Conservation (phyloP, 2,888 invertebrate genomes). For the Calameuta filiformis region DNA sequence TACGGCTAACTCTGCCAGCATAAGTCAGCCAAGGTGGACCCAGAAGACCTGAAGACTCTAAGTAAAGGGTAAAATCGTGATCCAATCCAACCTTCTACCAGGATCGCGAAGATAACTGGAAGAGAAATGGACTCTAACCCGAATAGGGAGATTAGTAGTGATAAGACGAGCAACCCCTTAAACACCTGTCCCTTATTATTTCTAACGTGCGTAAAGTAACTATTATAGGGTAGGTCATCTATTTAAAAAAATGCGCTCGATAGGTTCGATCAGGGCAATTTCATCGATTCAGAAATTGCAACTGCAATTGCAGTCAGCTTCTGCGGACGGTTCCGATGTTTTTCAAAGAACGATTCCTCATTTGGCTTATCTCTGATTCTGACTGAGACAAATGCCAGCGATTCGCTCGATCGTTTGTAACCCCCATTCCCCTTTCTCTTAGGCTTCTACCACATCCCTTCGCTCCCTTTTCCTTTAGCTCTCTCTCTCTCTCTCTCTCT, state of each 20-base stretch:
- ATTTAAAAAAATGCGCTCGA: background rate
- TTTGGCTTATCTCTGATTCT: slow-evolving; percentile 60
- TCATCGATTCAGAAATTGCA: background rate
- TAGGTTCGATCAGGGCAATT: background rate
- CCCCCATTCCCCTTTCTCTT: slow-evolving; percentile 30
- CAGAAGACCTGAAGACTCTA: background rate
- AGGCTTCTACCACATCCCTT: background rate
- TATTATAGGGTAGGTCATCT: background rate
- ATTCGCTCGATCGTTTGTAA: slow-evolving; percentile 60
- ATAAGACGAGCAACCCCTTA: background rate
- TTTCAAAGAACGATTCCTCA: slow-evolving; percentile 49
- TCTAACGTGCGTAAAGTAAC: background rate
- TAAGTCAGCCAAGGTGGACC: background rate
- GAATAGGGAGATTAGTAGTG: background rate
- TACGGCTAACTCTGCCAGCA: background rate
- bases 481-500: slow-evolving; percentile 13
- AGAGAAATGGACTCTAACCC: background rate
- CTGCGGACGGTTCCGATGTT: slow-evolving; percentile 35
- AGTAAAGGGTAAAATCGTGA: background rate
- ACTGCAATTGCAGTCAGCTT: background rate
- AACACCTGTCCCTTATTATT: background rate
- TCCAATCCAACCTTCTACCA: background rate
- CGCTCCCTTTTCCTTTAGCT: background rate
- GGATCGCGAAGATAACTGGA: background rate
- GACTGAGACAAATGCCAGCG: slow-evolving; percentile 58